Percentiles rank a stretch among this genome's conserved stretches.
Conservation (phyloP, 2,797 vertebrate genomes). For the Amblyraja radiata region DNA sequence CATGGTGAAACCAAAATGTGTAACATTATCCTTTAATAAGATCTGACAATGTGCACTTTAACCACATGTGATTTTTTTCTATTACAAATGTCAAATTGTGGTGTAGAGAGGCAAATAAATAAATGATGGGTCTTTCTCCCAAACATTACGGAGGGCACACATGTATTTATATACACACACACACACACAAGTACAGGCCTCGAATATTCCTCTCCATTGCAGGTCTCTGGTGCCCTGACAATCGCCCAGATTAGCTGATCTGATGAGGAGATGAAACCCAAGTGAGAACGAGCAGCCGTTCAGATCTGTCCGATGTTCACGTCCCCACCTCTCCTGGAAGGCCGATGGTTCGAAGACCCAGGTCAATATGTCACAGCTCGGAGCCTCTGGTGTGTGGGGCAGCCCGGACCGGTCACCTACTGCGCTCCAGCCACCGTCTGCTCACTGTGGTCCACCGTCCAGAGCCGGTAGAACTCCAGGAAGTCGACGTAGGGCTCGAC, state of each 20-base stretch:
- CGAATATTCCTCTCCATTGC: not conserved
- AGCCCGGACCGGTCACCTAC: conserved; percentile 48
- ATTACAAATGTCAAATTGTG: no score
- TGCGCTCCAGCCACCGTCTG: conserved; percentile 50
- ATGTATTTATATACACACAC: no score
- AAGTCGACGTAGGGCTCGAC: conserved; percentile 96
- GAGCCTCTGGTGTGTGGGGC: not conserved
- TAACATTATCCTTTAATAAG: no score
- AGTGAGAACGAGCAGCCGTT: not conserved
- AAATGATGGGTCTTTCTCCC: no score
- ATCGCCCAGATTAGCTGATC: not conserved
- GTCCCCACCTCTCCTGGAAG: not conserved
- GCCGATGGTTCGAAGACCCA: not conserved
- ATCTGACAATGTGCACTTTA: no score
- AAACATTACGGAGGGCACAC: no score
- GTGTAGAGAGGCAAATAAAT: no score
- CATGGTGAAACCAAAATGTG: no score
- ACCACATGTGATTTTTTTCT: no score
- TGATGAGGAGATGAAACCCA: not conserved
- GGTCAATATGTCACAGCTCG: not conserved
- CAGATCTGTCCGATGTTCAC: not conserved
- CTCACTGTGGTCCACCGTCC: conserved; percentile 79
- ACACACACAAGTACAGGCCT: no score
- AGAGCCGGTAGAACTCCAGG: conserved; percentile 84
- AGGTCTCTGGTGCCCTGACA: not conserved